phyloP scores from a whole-genome alignment of 2,113 vertebrate genomes.

The Plecturocebus donacophilus region DNA sequence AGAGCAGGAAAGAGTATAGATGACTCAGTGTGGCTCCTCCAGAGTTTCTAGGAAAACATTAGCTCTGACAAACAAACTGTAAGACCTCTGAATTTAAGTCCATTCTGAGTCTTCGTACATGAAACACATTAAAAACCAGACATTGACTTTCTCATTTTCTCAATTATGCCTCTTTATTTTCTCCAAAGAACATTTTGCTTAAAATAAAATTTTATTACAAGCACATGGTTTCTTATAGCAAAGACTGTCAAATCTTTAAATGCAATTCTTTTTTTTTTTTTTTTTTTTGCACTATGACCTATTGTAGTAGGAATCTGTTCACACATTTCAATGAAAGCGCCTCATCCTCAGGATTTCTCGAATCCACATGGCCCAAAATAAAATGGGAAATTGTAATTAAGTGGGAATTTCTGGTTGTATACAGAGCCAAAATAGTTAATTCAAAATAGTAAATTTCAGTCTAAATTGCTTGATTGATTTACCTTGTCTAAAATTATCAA shows the following conservation, averaged over 20 bases:
- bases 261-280: not conserved
- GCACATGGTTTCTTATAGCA: not conserved
- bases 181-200: conserved; percentile 43
- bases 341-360: not conserved
- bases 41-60: not conserved
- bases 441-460: not conserved
- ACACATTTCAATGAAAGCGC: conserved; percentile 60
- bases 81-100: not conserved
- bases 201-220: conserved; percentile 59
- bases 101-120: not conserved
- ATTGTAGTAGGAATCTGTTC: conserved; percentile 10
- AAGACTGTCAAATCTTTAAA: conserved; percentile 33
- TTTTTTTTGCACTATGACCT: not conserved
- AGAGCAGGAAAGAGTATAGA: not conserved
- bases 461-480: not conserved
- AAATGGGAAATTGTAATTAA: not conserved
- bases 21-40: not conserved
- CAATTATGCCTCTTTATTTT: not conserved
- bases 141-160: not conserved
- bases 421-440: not conserved
- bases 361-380: not conserved
- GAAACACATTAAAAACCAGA: not conserved
- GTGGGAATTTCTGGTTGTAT: not conserved
- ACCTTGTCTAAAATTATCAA: not conserved
- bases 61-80: not conserved